Conservation (phyloP, 2,113 vertebrate genomes). For the Limanda limanda region DNA sequence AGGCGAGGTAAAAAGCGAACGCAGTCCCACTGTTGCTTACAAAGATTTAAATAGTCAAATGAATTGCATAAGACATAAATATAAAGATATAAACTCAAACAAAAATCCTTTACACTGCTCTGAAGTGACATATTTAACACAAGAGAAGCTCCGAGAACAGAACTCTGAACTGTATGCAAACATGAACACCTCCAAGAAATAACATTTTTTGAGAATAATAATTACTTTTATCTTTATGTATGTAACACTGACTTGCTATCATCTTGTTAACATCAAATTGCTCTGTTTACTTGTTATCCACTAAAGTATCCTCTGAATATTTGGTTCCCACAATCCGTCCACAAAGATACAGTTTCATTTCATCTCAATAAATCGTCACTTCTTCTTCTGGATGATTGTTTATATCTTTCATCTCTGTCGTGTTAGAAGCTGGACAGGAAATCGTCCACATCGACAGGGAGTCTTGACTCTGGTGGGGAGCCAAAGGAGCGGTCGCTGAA, state of each 20-base stretch:
- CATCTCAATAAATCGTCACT: neutral
- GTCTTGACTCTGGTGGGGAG: conserved; percentile 89
- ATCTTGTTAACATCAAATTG: neutral
- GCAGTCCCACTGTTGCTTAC: neutral
- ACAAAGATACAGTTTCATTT: neutral
- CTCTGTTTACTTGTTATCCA: neutral
- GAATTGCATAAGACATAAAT: neutral
- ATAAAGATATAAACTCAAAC: neutral
- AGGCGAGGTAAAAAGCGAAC: conserved; percentile 82
- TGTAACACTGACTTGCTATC: neutral
- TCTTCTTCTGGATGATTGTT: neutral
- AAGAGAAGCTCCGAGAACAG: neutral
- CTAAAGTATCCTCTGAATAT: neutral
- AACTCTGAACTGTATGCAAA: no score
- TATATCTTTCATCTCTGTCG: conserved; percentile 18
- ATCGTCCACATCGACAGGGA: conserved; percentile 90
- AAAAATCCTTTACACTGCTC: no score
- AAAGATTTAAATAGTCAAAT: neutral
- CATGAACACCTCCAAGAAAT: no score
- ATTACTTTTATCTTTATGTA: neutral
- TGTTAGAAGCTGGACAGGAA: conserved; percentile 92
- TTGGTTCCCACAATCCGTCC: neutral
- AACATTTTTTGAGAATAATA: no score
- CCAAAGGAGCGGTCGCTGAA: conserved; percentile 91
- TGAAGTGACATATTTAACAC: neutral